Conservation (phyloP, 2,113 vertebrate species). For the Leptosomus discolor region DNA sequence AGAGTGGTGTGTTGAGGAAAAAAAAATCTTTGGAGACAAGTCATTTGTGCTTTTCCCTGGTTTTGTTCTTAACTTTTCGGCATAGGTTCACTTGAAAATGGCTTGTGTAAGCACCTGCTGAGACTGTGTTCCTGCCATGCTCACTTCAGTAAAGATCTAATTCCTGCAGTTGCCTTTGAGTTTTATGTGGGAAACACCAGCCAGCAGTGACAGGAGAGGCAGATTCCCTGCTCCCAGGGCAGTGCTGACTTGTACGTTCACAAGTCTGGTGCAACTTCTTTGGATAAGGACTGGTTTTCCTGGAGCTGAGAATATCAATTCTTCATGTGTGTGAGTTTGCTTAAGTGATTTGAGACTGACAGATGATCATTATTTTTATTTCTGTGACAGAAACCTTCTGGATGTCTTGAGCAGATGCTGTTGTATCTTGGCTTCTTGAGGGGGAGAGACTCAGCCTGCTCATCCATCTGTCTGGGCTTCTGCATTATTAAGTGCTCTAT, state of each 20-base stretch:
- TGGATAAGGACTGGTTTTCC: not conserved
- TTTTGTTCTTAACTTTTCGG: not conserved
- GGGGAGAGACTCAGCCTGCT: constrained; percentile 12
- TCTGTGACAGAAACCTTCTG: constrained; percentile 47
- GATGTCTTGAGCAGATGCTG: constrained; percentile 26
- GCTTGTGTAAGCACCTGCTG: not conserved
- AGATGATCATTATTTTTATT: constrained; percentile 34
- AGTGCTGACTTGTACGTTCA: not conserved
- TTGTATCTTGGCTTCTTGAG: not conserved
- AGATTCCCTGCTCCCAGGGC: not conserved
- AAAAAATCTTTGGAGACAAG: not conserved
- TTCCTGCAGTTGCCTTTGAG: not conserved
- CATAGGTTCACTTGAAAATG: not conserved
- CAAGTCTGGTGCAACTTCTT: too few relatives aligned
- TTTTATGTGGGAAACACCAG: not conserved
- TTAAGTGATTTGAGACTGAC: not conserved
- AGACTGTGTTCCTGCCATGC: not conserved
- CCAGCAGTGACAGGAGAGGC: not conserved
- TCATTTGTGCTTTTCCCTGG: not conserved
- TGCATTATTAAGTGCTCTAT: not conserved
- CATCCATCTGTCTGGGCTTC: constrained; percentile 37
- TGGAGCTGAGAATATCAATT: not conserved
- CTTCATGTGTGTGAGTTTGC: not conserved
- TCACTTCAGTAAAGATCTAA: not conserved
- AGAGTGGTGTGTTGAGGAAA: not conserved